Percentiles rank a stretch among this genome's conserved stretches.
phyloP scores from a whole-genome alignment of 2,888 invertebrate genomes.

The Arge pagana region DNA sequence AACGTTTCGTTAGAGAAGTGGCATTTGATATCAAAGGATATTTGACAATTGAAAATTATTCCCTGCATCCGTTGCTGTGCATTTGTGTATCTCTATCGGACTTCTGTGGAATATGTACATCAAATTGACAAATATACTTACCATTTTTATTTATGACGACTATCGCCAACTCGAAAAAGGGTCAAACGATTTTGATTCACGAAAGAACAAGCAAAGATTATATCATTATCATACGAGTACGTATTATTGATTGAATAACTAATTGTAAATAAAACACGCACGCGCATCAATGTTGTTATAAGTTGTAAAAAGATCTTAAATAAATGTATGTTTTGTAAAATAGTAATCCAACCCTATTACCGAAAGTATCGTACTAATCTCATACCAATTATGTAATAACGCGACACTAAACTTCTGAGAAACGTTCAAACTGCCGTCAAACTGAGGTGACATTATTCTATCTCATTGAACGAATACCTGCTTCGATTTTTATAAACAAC shows the following conservation, averaged over 20 bases:
- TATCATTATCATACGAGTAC: slow-evolving; percentile 7
- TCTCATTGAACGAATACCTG: too few relatives aligned
- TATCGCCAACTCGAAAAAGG: slow-evolving; percentile 6
- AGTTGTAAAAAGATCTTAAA: slow-evolving; percentile 39
- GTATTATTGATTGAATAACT: slow-evolving; percentile 20
- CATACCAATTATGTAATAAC: too few relatives aligned
- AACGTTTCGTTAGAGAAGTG: too few relatives aligned
- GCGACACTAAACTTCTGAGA: too few relatives aligned
- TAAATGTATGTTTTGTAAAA: slow-evolving; percentile 39
- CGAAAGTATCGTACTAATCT: too few relatives aligned
- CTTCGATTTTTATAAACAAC: too few relatives aligned
- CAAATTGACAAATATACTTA: neutral
- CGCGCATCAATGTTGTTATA: slow-evolving; percentile 32
- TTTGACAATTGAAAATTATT: too few relatives aligned
- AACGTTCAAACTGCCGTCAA: too few relatives aligned
- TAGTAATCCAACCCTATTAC: too few relatives aligned
- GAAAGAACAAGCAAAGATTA: slow-evolving; percentile 10
- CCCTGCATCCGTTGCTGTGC: too few relatives aligned
- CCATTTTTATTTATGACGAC: slow-evolving; percentile 2
- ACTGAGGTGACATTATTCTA: too few relatives aligned
- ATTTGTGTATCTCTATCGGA: neutral
- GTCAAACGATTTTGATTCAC: slow-evolving; percentile 1
- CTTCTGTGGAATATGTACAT: neutral
- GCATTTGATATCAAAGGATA: too few relatives aligned
- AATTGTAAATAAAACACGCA: slow-evolving; percentile 35